Evolutionary conservation across 2,113 vertebrate species (phyloP).

Genomic region (Pimephales promelas): DNA sequence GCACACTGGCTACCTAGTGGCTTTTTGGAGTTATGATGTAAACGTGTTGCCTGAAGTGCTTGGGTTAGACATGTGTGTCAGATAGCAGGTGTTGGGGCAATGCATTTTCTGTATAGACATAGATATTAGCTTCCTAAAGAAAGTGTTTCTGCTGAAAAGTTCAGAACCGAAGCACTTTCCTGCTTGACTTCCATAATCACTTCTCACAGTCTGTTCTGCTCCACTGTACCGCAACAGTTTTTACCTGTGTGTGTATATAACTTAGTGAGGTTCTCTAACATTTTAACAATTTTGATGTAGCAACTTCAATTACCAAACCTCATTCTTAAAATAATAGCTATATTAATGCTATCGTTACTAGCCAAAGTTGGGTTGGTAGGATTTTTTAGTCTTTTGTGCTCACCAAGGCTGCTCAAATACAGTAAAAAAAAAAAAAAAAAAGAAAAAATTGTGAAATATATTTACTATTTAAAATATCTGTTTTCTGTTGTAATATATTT

Average conservation of each 20-base stretch:
- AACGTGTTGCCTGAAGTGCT: not conserved
- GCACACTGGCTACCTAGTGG: constrained; percentile 61
- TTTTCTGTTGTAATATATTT: no score
- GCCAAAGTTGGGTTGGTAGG: not conserved
- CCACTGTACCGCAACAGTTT: not conserved
- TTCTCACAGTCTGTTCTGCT: not conserved
- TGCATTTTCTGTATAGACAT: not conserved
- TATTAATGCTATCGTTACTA: not conserved
- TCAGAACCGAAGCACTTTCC: not conserved
- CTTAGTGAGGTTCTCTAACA: not conserved
- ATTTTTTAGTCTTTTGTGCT: not conserved
- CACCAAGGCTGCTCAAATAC: not conserved
- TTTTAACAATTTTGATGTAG: not conserved
- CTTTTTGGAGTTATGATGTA: constrained; percentile 61
- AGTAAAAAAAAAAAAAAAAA: no score
- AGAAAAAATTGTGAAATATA: no score
- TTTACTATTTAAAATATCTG: no score
- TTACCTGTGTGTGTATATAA: not conserved
- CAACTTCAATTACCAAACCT: not conserved
- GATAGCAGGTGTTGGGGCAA: constrained; percentile 15
- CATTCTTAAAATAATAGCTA: not conserved
- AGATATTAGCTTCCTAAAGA: not conserved
- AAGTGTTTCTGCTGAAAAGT: not conserved
- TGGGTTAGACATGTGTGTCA: not conserved
- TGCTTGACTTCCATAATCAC: not conserved